A percentile compares a stretch with the other conserved stretches of the same genome.
Conservation (phyloP, 2,888 invertebrate genomes). For the Morpho achilles region DNA sequence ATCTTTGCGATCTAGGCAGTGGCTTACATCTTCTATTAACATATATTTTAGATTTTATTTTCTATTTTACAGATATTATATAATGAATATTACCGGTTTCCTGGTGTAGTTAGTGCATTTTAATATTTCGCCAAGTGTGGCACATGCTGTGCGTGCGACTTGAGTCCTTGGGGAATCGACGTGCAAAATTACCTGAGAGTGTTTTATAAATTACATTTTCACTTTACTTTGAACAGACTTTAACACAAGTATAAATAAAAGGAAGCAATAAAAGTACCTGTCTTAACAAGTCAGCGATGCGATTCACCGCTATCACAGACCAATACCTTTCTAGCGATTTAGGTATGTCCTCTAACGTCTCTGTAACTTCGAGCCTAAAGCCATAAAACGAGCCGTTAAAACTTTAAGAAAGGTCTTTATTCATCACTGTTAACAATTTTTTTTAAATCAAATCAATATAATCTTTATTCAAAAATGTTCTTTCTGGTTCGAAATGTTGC, state of each 20-base stretch:
- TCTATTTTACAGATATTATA: too few relatives aligned
- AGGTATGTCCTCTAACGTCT: slow-evolving; percentile 56
- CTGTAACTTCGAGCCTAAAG: slow-evolving; percentile 54
- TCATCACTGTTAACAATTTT: too few relatives aligned
- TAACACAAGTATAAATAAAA: too few relatives aligned
- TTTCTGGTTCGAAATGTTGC: too few relatives aligned
- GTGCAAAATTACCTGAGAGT: slow-evolving; percentile 46
- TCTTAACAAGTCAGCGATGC: slow-evolving; percentile 63
- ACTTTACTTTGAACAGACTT: too few relatives aligned
- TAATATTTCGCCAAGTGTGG: slow-evolving; percentile 50
- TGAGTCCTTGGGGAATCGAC: slow-evolving; percentile 65
- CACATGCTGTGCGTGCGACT: slow-evolving; percentile 57
- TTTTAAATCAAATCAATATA: too few relatives aligned
- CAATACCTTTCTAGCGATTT: slow-evolving; percentile 55
- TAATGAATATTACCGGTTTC: slow-evolving; percentile 51
- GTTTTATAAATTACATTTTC: not conserved
- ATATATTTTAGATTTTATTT: too few relatives aligned
- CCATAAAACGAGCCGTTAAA: not conserved
- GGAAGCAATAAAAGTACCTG: too few relatives aligned
- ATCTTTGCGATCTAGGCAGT: too few relatives aligned
- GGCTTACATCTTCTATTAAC: too few relatives aligned
- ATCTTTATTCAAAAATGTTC: too few relatives aligned
- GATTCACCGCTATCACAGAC: slow-evolving; percentile 51
- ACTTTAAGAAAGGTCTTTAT: too few relatives aligned
- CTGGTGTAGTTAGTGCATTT: slow-evolving; percentile 69